phyloP scores from a whole-genome alignment of 2,797 vertebrate species.

The Odontamblyopus rebecca region DNA sequence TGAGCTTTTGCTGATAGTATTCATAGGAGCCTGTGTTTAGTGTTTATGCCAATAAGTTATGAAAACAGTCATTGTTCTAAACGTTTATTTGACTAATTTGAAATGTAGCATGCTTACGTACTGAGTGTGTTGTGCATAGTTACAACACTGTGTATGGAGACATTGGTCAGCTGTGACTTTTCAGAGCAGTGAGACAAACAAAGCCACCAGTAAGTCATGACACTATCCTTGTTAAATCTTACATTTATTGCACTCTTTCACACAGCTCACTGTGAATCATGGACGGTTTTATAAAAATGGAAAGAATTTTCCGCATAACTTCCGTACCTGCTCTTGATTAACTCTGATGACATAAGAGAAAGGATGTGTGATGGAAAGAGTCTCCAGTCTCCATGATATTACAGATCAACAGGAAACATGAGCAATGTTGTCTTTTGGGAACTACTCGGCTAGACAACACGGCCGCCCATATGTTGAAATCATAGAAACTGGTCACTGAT shows the following conservation, averaged over 20 bases:
- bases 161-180: constrained; percentile 56
- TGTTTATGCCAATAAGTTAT: constrained; percentile 20
- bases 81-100: constrained; percentile 36
- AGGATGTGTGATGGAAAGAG: constrained; percentile 10
- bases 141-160: constrained; percentile 49
- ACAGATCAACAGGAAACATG: constrained; percentile 26
- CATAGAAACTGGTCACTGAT: constrained; percentile 7
- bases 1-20: constrained; percentile 5
- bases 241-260: constrained; percentile 37
- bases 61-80: constrained; percentile 22
- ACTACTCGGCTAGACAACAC: constrained; percentile 27
- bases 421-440: constrained; percentile 19
- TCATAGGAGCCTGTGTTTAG: constrained; percentile 20
- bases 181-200: constrained; percentile 56
- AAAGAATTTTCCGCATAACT: constrained; percentile 25
- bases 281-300: constrained; percentile 26
- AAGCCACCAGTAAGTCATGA: constrained; percentile 58
- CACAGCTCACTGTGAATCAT: constrained; percentile 27
- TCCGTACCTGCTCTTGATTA: constrained; percentile 46
- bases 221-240: constrained; percentile 60
- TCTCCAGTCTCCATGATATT: constrained; percentile 14
- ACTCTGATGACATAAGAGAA: constrained; percentile 12
- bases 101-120: constrained; percentile 20
- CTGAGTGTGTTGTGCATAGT: constrained; percentile 45
- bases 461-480: constrained; percentile 40